These are phyloP conservation scores for Thermophis baileyi DNA, from an alignment of 2,113 vertebrate genomes.

Conservation along the genomic window DNA sequence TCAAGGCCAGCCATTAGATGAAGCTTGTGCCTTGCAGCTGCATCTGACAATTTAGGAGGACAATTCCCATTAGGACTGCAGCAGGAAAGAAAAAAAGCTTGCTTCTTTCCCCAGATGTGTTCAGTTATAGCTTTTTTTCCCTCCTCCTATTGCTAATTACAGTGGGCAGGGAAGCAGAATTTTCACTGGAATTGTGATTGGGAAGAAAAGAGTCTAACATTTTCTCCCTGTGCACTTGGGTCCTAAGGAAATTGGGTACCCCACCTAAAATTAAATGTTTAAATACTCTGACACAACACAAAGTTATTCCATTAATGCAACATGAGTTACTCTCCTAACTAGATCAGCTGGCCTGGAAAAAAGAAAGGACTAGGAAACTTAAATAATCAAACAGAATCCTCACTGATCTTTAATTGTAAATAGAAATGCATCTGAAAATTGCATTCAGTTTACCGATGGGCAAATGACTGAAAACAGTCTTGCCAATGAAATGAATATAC, in stretches of 20 bases:
- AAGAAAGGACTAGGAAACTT: not conserved
- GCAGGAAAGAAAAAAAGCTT: not conserved
- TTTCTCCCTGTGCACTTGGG: not conserved
- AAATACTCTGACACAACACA: not conserved
- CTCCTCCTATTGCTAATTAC: not conserved
- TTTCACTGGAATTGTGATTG: not conserved
- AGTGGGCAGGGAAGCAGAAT: not conserved
- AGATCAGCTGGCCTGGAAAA: conserved; percentile 27
- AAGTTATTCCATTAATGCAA: not conserved
- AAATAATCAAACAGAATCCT: conserved; percentile 4
- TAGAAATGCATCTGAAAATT: conserved; percentile 29
- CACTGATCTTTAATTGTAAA: conserved; percentile 20
- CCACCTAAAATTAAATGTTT: not conserved
- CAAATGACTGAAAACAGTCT: conserved; percentile 6
- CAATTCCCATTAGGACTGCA: not conserved
- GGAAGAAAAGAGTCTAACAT: not conserved
- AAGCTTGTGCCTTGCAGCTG: not conserved
- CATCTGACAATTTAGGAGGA: not conserved
- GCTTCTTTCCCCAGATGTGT: not conserved
- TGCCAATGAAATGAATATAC: not conserved
- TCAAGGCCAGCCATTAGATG: not conserved
- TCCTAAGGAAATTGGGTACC: not conserved
- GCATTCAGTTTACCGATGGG: conserved; percentile 11
- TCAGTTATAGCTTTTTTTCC: not conserved
- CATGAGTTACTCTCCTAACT: not conserved